These are phyloP conservation scores for Beaufortia kweichowensis DNA, from an alignment of 2,113 vertebrate species.

Conservation along the genomic window DNA sequence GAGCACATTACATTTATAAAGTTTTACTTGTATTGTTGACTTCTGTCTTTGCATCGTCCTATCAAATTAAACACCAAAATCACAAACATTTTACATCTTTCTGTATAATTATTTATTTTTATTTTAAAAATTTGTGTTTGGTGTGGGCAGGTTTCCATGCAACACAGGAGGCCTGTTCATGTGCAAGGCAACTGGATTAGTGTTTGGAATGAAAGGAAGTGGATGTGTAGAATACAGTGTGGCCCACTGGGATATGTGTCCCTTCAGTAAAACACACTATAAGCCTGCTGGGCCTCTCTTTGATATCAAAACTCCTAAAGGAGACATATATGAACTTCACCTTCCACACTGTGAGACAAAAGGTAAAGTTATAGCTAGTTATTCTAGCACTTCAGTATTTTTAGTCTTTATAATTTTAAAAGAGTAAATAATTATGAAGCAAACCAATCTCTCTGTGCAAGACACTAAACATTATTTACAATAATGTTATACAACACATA, in stretches of 20 bases:
- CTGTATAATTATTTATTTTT: too few relatives aligned
- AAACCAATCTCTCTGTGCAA: too few relatives aligned
- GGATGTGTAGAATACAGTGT: conserved; percentile 40
- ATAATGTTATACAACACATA: too few relatives aligned
- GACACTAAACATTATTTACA: too few relatives aligned
- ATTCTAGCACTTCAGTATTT: background rate
- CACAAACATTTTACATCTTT: too few relatives aligned
- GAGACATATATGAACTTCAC: conserved; percentile 36
- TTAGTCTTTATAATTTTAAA: background rate
- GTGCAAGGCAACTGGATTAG: conserved; percentile 32
- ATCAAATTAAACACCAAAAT: too few relatives aligned
- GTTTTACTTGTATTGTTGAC: background rate
- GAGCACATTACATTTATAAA: background rate
- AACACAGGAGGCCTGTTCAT: conserved; percentile 2
- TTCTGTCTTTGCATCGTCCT: background rate
- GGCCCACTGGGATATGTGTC: conserved; percentile 31
- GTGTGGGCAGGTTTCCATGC: conserved; percentile 17
- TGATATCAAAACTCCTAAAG: conserved; percentile 16
- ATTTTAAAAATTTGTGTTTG: too few relatives aligned
- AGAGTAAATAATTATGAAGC: too few relatives aligned
- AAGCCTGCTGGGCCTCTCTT: conserved; percentile 47
- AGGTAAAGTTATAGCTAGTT: conserved; percentile 1
- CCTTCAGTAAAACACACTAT: conserved; percentile 19
- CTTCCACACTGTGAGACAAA: conserved; percentile 50
- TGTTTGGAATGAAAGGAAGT: conserved; percentile 38